phyloP scores from a whole-genome alignment of 2,113 vertebrate genomes.

The Xenopus tropicalis region DNA sequence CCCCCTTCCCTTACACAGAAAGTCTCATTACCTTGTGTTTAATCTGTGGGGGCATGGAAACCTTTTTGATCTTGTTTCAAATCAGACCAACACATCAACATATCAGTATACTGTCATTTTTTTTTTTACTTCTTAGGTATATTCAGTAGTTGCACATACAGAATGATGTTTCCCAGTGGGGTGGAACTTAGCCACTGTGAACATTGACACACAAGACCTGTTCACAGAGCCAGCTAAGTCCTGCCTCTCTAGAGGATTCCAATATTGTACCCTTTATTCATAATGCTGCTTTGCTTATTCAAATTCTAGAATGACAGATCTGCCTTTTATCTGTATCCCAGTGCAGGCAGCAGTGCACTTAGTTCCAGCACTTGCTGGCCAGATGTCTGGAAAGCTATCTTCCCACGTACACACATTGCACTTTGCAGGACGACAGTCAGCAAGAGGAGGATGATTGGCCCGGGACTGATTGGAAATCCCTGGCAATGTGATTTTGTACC shows the following conservation, averaged over 20 bases:
- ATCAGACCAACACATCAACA: too few relatives aligned
- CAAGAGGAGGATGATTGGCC: conserved; percentile 24
- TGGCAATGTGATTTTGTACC: conserved; percentile 84
- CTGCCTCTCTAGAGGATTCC: conserved; percentile 66
- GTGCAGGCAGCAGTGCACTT: neutral
- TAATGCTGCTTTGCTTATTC: too few relatives aligned
- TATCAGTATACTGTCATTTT: too few relatives aligned
- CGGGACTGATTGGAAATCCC: conserved; percentile 81
- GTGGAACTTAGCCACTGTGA: conserved; percentile 89
- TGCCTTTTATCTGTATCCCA: neutral
- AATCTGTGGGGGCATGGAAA: too few relatives aligned
- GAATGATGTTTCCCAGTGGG: conserved; percentile 57
- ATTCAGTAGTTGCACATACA: neutral
- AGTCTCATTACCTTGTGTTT: too few relatives aligned
- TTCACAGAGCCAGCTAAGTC: conserved; percentile 81
- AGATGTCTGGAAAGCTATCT: conserved; percentile 4
- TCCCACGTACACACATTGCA: neutral
- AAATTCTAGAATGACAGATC: neutral
- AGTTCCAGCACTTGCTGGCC: neutral
- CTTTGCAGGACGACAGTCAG: neutral
- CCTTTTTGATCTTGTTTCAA: too few relatives aligned
- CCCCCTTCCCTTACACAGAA: too few relatives aligned
- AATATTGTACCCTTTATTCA: neutral
- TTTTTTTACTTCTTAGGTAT: too few relatives aligned
- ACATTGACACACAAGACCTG: conserved; percentile 71